Conservation (phyloP, 1,140 invertebrate species). For the Drosophila sechellia region DNA sequence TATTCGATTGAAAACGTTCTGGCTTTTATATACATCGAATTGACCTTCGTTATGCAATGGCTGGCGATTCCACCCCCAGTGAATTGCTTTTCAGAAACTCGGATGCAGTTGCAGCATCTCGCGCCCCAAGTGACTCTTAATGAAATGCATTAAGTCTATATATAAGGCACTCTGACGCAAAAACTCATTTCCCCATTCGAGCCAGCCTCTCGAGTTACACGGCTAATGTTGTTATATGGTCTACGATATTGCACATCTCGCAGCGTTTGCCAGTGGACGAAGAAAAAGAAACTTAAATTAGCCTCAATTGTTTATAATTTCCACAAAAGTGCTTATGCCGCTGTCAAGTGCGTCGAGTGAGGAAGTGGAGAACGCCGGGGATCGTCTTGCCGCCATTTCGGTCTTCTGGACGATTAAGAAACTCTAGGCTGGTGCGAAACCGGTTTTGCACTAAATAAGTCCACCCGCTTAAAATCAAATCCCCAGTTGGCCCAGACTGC, state of each 20-base stretch:
- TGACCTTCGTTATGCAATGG: constrained; percentile 43
- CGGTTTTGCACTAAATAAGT: constrained; percentile 18
- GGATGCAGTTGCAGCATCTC: constrained; percentile 34
- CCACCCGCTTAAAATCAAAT: constrained; percentile 59
- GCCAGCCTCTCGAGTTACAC: constrained; percentile 59
- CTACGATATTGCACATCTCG: constrained; percentile 17
- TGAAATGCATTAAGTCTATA: constrained; percentile 73
- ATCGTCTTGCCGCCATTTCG: constrained; percentile 11
- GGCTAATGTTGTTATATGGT: constrained; percentile 58
- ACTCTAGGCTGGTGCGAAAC: constrained; percentile 19
- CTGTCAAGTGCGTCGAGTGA: constrained; percentile 64
- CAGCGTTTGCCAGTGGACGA: constrained; percentile 13
- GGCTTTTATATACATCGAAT: constrained; percentile 11
- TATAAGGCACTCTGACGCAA: constrained; percentile 38
- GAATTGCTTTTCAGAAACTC: constrained; percentile 4
- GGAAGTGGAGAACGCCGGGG: constrained; percentile 51
- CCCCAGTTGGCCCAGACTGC: constrained; percentile 6
- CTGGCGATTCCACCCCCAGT: constrained; percentile 19
- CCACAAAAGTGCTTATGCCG: constrained; percentile 35
- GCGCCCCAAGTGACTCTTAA: constrained; percentile 59
- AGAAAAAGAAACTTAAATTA: constrained; percentile 67
- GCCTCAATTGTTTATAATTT: constrained; percentile 82
- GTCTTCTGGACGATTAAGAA: constrained; percentile 36
- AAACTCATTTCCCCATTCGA: constrained; percentile 56
- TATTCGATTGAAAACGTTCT: constrained; percentile 3